Conservation (phyloP, 2,797 vertebrate species). For the Sitta carolinensis region DNA sequence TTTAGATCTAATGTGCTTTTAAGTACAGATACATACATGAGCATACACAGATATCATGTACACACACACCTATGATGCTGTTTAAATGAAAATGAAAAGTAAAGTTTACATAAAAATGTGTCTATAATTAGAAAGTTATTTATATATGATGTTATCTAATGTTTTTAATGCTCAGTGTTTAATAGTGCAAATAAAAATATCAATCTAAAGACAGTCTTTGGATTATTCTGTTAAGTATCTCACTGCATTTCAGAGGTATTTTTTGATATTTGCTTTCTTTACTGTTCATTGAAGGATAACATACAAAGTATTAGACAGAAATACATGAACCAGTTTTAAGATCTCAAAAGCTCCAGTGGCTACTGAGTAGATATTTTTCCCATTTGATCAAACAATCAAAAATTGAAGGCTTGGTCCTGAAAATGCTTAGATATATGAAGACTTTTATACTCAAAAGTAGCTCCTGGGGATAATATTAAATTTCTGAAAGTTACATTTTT, state of each 20-base stretch:
- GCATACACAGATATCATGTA: background rate
- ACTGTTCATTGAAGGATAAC: background rate
- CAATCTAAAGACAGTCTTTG: background rate
- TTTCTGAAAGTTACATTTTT: background rate
- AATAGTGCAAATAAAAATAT: background rate
- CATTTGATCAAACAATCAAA: background rate
- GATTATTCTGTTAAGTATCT: background rate
- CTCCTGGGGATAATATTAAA: background rate
- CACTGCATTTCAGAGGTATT: background rate
- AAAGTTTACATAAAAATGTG: background rate
- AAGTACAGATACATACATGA: background rate
- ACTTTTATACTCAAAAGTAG: background rate
- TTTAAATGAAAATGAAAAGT: background rate
- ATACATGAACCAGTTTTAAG: background rate
- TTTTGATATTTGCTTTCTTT: background rate
- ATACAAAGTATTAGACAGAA: background rate
- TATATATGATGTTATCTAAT: background rate
- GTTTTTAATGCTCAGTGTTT: background rate
- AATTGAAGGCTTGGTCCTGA: background rate
- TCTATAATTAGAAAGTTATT: background rate
- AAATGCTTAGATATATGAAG: background rate
- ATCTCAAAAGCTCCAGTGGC: background rate
- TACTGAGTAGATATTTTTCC: background rate
- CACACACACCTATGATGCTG: background rate
- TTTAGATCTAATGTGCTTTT: background rate